Evolutionary conservation across 2,797 vertebrate genomes (phyloP).

Genomic region (Picus viridis): DNA sequence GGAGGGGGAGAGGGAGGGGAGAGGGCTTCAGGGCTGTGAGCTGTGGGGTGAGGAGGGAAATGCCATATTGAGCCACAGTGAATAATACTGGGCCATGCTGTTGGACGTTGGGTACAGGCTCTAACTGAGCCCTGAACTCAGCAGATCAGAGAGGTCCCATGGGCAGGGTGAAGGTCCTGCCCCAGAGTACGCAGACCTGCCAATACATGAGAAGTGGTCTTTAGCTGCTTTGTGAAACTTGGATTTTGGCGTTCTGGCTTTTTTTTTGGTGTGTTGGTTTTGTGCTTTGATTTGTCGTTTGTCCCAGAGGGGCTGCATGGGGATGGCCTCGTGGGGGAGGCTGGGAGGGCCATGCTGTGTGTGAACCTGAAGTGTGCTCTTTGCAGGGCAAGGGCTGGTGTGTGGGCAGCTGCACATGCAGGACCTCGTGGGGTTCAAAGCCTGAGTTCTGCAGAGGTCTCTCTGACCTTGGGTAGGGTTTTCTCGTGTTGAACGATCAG

Average conservation of each 20-base stretch:
- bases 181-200: not conserved
- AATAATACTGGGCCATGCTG: fast-evolving
- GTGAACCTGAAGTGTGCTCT: fast-evolving
- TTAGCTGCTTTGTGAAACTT: not conserved
- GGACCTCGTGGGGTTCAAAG: not conserved
- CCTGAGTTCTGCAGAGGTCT: not conserved
- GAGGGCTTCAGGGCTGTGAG: not conserved
- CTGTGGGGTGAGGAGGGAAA: not conserved
- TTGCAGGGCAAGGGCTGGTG: fast-evolving
- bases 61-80: not conserved
- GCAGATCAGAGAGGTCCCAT: fast-evolving
- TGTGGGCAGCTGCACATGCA: fast-evolving
- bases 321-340: fast-evolving
- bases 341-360: fast-evolving
- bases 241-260: not conserved
- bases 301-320: not conserved
- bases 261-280: not conserved
- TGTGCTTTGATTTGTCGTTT: not conserved
- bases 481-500: not conserved
- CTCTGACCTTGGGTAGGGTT: not conserved
- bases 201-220: fast-evolving
- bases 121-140: fast-evolving
- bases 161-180: not conserved
- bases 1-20: not conserved
- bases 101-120: not conserved